Evolutionary conservation across 1,140 invertebrate species (phyloP).

Genomic region (Zaprionus vittiger): DNA sequence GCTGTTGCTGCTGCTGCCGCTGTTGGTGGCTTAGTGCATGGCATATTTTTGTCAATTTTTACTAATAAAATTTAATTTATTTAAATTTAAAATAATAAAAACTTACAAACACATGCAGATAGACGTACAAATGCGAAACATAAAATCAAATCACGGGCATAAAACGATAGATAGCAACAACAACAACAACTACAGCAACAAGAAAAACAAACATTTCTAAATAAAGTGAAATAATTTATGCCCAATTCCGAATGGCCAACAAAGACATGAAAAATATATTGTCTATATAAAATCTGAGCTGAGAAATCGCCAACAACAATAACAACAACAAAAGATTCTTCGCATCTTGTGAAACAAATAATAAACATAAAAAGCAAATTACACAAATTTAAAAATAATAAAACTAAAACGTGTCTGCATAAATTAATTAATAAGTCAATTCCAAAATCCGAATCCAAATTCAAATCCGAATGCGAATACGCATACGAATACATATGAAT

Average conservation of each 20-base stretch:
- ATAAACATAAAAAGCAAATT: constrained; percentile 66
- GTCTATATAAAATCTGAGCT: constrained; percentile 33
- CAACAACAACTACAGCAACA: constrained; percentile 15
- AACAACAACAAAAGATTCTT: constrained; percentile 45
- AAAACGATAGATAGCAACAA: constrained; percentile 50
- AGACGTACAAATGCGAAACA: constrained; percentile 33
- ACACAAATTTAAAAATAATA: constrained; percentile 83
- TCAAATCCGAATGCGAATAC: constrained; percentile 26
- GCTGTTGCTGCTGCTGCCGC: constrained; percentile 38
- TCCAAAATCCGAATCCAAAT: constrained; percentile 53
- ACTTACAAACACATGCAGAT: constrained; percentile 44
- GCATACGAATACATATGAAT: constrained; percentile 32
- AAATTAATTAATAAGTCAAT: constrained; percentile 84
- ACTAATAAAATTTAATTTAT: constrained; percentile 83
- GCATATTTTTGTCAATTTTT: constrained; percentile 80
- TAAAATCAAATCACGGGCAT: constrained; percentile 52
- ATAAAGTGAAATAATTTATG: constrained; percentile 75
- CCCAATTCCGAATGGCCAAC: constrained; percentile 65
- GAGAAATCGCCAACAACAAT: constrained; percentile 8
- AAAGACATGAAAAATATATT: constrained; percentile 49
- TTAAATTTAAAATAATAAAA: constrained; percentile 73
- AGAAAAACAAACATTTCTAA: constrained; percentile 51
- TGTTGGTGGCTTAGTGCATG: constrained; percentile 63
- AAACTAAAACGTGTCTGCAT: constrained; percentile 84
- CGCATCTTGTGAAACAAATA: constrained; percentile 44